A percentile compares a stretch with the other conserved stretches of the same genome.
Conservation (phyloP, 2,888 invertebrate species). For the Morpho helenor region DNA sequence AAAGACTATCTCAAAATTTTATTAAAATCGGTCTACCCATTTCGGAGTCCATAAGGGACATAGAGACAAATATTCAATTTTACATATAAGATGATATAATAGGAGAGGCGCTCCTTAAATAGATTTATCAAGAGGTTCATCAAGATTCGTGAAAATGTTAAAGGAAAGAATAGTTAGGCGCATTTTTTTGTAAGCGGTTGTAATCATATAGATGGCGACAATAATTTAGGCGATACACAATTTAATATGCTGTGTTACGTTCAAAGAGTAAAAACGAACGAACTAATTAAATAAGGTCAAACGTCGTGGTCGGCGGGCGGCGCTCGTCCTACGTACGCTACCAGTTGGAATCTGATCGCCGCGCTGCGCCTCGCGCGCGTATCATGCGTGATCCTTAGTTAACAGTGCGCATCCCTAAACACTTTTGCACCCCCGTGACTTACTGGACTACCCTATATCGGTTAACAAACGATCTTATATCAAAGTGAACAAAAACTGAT, state of each 20-base stretch:
- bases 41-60: no score
- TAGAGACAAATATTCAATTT: no score
- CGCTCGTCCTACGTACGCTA: constrained; percentile 42
- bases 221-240: constrained; percentile 67
- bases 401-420: constrained; percentile 9
- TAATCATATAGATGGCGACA: constrained; percentile 62
- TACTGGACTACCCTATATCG: background rate
- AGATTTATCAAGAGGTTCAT: no score
- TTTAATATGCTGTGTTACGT: constrained; percentile 70
- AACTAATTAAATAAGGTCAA: constrained; percentile 80
- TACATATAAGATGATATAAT: no score
- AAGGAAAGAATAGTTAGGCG: no score
- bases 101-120: no score
- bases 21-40: no score
- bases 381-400: constrained; percentile 9
- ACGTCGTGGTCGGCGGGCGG: constrained; percentile 53
- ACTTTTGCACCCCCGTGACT: no score
- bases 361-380: constrained; percentile 38
- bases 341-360: constrained; percentile 47
- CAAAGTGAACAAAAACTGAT: constrained; percentile 5
- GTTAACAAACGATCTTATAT: background rate
- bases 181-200: constrained; percentile 17
- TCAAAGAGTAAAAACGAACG: constrained; percentile 75
- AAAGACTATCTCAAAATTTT: no score
- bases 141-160: no score